These are phyloP conservation scores for Leptodactylus fallax DNA, from an alignment of 2,797 vertebrate genomes.

Conservation along the genomic window DNA sequence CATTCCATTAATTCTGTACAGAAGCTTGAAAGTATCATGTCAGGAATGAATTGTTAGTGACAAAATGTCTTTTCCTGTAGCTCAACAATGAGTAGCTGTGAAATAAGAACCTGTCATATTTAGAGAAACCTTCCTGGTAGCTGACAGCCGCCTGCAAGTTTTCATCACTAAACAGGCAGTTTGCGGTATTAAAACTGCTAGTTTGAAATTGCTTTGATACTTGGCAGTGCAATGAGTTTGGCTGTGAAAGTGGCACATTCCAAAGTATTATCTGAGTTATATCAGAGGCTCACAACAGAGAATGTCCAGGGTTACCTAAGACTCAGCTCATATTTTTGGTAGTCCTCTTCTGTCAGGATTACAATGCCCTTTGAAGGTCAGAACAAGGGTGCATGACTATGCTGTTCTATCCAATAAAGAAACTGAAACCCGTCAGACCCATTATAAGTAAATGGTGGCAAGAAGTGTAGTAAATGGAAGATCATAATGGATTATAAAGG, in stretches of 20 bases:
- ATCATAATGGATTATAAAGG: no score
- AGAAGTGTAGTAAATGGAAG: neutral
- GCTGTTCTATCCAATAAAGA: neutral
- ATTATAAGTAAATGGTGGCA: neutral
- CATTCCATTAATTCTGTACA: neutral
- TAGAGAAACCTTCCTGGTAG: neutral
- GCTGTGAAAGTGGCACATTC: neutral
- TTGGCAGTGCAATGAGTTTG: neutral
- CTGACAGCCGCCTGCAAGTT: neutral
- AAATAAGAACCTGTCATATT: constrained; percentile 24
- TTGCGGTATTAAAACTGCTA: neutral
- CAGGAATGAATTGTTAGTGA: neutral
- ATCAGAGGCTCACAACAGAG: neutral
- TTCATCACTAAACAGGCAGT: neutral
- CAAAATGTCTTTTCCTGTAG: neutral
- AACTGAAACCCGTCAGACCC: neutral
- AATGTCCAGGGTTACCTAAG: neutral
- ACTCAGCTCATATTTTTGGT: neutral
- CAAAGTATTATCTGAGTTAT: neutral
- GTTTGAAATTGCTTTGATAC: neutral
- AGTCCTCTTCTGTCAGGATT: no score
- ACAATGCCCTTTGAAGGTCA: neutral
- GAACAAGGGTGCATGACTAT: neutral
- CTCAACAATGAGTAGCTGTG: constrained; percentile 9
- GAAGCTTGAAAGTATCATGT: neutral